These are phyloP conservation scores for Hormaphis cornu DNA, from an alignment of 1,140 invertebrate species.

Conservation along the genomic window DNA sequence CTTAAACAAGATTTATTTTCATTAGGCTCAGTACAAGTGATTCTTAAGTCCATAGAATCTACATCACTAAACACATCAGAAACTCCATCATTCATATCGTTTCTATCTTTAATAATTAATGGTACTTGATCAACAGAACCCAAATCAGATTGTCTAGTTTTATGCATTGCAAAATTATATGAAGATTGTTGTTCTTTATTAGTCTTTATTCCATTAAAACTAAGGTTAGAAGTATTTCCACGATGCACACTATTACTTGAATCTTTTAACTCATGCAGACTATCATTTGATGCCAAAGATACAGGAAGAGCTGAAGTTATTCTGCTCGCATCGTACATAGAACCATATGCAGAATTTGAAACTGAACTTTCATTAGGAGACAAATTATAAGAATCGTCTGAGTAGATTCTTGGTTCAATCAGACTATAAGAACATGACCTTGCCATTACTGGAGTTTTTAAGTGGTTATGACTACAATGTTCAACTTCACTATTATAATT, in stretches of 20 bases:
- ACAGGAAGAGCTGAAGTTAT: background rate
- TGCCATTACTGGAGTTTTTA: background rate
- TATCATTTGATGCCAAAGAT: background rate
- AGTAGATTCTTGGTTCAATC: background rate
- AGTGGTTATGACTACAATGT: background rate
- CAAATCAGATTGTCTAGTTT: background rate
- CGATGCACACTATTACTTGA: background rate
- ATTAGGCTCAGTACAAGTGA: background rate
- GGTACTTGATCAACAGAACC: background rate
- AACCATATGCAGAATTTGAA: conserved; percentile 1
- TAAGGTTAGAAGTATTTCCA: background rate
- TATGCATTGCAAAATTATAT: background rate
- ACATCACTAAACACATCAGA: conserved; percentile 2
- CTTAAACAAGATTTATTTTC: background rate
- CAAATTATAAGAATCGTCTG: background rate
- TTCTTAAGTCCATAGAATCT: background rate
- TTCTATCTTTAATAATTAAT: background rate
- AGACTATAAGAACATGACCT: background rate
- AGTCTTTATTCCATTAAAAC: background rate
- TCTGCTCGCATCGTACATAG: background rate
- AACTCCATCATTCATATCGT: background rate
- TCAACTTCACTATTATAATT: background rate
- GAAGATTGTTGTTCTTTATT: background rate
- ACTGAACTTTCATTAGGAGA: conserved; percentile 4
- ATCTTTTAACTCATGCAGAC: background rate